These are phyloP conservation scores for Pteria penguin DNA, from an alignment of 2,888 invertebrate species.

Conservation along the genomic window DNA sequence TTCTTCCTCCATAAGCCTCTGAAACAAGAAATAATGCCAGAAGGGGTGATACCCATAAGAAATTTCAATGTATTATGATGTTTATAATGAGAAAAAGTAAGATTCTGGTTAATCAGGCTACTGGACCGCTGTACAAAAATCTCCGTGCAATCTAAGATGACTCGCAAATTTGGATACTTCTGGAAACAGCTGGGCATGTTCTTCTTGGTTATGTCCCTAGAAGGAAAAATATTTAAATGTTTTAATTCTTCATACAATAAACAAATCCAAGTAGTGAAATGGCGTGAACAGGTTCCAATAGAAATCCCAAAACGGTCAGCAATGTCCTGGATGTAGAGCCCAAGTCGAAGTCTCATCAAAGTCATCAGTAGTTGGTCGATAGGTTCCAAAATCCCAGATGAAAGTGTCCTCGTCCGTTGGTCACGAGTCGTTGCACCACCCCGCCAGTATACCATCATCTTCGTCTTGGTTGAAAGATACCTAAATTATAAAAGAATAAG, in stretches of 20 bases:
- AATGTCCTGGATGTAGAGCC: not conserved
- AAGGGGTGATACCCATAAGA: too few species aligned
- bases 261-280: too few species aligned
- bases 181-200: too few species aligned
- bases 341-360: conserved; percentile 5
- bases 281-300: conserved; percentile 13
- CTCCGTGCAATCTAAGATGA: conserved; percentile 15
- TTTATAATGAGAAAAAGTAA: conserved; percentile 15
- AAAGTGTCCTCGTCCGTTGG: too few species aligned
- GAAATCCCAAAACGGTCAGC: conserved; percentile 17
- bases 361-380: not conserved
- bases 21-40: conserved; percentile 16
- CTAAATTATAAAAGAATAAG: too few species aligned
- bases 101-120: not conserved
- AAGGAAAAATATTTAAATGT: too few species aligned
- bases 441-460: too few species aligned
- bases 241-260: too few species aligned
- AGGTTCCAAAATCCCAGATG: too few species aligned
- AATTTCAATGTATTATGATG: conserved; percentile 14
- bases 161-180: not conserved
- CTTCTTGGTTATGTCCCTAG: too few species aligned
- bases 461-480: too few species aligned
- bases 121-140: conserved; percentile 8
- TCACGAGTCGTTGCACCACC: too few species aligned
- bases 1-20: not conserved